Conservation (phyloP, 2,797 vertebrate species). For the Myoxocephalus aenaeus region DNA sequence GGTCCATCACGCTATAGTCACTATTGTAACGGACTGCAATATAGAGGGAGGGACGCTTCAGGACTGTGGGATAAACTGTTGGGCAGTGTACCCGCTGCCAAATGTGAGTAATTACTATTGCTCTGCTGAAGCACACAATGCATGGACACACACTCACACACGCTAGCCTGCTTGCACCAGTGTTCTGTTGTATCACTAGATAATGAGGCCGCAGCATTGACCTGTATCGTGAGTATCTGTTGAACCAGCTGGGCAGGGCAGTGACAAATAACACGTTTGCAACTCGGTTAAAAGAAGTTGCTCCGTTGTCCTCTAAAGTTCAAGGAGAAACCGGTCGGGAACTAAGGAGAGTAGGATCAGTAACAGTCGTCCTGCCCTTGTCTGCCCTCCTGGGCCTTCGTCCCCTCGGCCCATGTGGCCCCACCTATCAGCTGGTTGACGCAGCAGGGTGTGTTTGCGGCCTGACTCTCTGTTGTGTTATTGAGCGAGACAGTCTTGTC, state of each 20-base stretch:
- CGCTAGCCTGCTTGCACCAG: constrained; percentile 20
- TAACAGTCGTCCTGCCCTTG: constrained; percentile 70
- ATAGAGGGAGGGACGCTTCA: constrained; percentile 21
- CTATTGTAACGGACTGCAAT: constrained; percentile 31
- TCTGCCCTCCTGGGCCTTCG: constrained; percentile 68
- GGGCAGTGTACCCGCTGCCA: constrained; percentile 9
- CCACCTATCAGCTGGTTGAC: constrained; percentile 53
- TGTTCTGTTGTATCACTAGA: constrained; percentile 46
- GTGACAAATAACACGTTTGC: constrained; percentile 47
- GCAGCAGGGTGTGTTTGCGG: constrained; percentile 63
- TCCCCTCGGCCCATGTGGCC: constrained; percentile 47
- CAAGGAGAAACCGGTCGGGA: constrained; percentile 57
- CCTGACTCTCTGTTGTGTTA: constrained; percentile 61
- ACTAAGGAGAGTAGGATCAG: constrained; percentile 64
- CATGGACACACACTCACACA: constrained; percentile 29
- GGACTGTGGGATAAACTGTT: constrained; percentile 2
- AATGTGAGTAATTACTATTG: constrained; percentile 25
- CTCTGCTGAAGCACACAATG: constrained; percentile 13
- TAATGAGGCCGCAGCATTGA: constrained; percentile 38
- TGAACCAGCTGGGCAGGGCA: constrained; percentile 56
- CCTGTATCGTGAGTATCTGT: constrained; percentile 69
- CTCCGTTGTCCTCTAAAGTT: constrained; percentile 55
- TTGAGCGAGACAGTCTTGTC: constrained; percentile 68
- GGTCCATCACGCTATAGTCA: constrained; percentile 42
- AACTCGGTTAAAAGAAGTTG: constrained; percentile 21